Percentiles rank a stretch among this genome's conserved stretches.
Conservation (phyloP, 1,140 invertebrate genomes). For the Bombus superbus region DNA sequence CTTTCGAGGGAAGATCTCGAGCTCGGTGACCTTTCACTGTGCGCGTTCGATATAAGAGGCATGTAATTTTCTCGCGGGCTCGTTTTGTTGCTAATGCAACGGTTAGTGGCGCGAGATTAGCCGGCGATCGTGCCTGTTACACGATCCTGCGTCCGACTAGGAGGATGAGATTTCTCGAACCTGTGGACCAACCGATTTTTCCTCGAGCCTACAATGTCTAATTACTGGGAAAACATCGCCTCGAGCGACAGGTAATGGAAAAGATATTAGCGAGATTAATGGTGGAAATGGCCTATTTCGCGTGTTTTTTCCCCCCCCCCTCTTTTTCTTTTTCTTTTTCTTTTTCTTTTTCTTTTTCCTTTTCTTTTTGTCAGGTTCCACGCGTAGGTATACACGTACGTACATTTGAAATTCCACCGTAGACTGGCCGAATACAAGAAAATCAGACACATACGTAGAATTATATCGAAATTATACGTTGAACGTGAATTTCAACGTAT, state of each 20-base stretch:
- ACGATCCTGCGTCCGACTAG: constrained; percentile 8
- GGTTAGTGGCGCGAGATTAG: constrained; percentile 59
- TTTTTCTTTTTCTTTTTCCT: too few relatives aligned
- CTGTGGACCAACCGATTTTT: constrained; percentile 45
- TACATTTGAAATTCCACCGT: too few relatives aligned
- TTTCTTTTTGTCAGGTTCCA: too few relatives aligned
- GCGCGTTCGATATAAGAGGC: constrained; percentile 47
- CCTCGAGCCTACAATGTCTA: constrained; percentile 22
- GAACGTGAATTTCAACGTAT: too few relatives aligned
- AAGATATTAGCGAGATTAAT: neutral
- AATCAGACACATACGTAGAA: too few relatives aligned
- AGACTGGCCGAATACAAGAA: too few relatives aligned
- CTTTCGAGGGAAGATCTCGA: constrained; percentile 57
- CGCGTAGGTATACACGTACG: too few relatives aligned
- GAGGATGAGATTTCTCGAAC: constrained; percentile 59
- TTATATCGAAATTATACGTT: too few relatives aligned
- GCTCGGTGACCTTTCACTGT: constrained; percentile 57
- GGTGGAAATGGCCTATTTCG: neutral
- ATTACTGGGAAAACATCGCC: constrained; percentile 24
- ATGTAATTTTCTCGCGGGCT: constrained; percentile 60
- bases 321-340: too few relatives aligned
- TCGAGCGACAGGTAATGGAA: neutral
- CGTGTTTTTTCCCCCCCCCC: neutral
- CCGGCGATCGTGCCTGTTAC: constrained; percentile 42
- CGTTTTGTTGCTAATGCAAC: constrained; percentile 68